phyloP scores from a whole-genome alignment of 2,888 invertebrate genomes.

The Dyspetes luteomarginatus region DNA sequence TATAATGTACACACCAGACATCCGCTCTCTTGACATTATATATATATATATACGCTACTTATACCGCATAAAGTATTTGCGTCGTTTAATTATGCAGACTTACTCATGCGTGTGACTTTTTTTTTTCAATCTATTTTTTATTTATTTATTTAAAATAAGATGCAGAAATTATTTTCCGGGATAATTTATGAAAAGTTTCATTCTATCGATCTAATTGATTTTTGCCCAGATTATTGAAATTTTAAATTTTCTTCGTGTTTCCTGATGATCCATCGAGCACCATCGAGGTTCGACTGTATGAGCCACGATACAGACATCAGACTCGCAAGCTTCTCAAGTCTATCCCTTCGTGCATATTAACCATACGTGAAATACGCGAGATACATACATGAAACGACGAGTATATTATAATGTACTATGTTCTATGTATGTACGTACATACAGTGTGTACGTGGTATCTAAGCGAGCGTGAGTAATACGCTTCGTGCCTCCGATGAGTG shows the following conservation, averaged over 20 bases:
- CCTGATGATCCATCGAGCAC: slow-evolving; percentile 24
- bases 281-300: slow-evolving; percentile 19
- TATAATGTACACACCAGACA: not conserved
- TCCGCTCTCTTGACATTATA: not conserved
- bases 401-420: not conserved
- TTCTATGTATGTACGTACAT: not conserved
- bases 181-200: no score
- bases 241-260: not conserved
- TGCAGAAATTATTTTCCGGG: no score
- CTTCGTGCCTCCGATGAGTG: slow-evolving; percentile 41
- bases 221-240: no score
- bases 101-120: not conserved
- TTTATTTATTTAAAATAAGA: no score
- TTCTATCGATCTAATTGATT: no score
- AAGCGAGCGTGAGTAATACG: slow-evolving; percentile 52
- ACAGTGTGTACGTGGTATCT: slow-evolving; percentile 17
- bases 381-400: not conserved
- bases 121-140: no score
- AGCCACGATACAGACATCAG: no score
- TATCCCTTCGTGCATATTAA: not conserved
- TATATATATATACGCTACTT: not conserved
- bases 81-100: not conserved
- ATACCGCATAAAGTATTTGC: not conserved
- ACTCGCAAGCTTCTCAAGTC: no score
- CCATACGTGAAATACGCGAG: not conserved